Conservation (phyloP, 2,113 vertebrate genomes). For the Pseudorasbora parva region DNA sequence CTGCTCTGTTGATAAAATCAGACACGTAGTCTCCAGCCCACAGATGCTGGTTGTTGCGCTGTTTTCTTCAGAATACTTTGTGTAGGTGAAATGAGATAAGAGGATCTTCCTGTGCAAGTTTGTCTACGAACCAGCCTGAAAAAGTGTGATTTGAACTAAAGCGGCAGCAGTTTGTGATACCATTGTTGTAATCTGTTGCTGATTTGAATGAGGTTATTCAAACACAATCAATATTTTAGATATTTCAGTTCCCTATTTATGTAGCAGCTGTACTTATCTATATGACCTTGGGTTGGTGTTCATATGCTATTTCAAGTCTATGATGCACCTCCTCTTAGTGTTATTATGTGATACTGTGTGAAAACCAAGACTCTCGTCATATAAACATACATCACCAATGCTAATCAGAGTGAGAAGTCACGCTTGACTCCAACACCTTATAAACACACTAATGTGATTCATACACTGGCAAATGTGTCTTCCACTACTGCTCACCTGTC, state of each 20-base stretch:
- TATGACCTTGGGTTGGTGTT: neutral
- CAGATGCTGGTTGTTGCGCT: neutral
- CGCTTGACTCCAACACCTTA: constrained; percentile 9
- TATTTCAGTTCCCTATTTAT: neutral
- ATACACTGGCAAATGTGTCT: constrained; percentile 47
- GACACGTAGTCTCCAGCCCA: neutral
- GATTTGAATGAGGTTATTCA: neutral
- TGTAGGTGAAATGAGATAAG: neutral
- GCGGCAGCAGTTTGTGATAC: neutral
- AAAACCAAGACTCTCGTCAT: neutral
- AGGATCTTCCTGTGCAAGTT: neutral
- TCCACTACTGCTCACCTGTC: constrained; percentile 19
- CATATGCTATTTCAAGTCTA: neutral
- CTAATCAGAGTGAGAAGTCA: neutral
- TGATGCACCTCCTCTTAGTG: neutral
- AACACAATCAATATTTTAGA: neutral
- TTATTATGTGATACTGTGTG: constrained; percentile 16
- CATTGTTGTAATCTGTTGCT: neutral
- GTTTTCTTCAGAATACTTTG: neutral
- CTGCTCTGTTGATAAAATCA: constrained; percentile 1
- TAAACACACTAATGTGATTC: constrained; percentile 40
- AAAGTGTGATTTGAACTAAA: neutral
- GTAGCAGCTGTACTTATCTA: no score
- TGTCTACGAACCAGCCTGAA: neutral
- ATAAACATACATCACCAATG: neutral